These are phyloP conservation scores for Zaprionus tsacasi DNA, from an alignment of 1,140 invertebrate species.

Conservation along the genomic window DNA sequence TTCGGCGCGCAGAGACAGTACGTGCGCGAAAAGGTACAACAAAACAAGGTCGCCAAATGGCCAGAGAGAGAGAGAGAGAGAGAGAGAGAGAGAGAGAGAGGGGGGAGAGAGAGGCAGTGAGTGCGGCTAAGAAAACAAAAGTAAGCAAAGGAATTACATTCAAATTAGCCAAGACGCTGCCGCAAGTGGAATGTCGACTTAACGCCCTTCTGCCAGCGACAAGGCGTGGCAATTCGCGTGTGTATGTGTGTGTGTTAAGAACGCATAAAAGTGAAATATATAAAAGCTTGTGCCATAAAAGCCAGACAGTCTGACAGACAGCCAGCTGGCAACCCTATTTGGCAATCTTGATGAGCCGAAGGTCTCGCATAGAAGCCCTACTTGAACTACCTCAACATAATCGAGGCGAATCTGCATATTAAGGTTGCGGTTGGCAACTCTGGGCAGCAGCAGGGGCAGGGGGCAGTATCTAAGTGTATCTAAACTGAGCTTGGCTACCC, in stretches of 20 bases:
- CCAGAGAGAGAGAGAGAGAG: neutral
- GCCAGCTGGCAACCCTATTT: neutral
- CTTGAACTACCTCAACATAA: neutral
- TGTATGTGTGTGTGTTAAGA: conserved; percentile 23
- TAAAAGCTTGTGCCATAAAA: conserved; percentile 31
- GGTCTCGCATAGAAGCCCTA: neutral
- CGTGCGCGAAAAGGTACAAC: conserved; percentile 33
- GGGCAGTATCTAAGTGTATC: too few relatives aligned
- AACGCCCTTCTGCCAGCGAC: too few relatives aligned
- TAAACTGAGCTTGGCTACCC: too few relatives aligned
- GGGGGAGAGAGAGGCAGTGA: neutral
- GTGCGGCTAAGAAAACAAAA: conserved; percentile 4
- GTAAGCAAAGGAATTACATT: conserved; percentile 64
- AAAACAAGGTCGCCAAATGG: conserved; percentile 10
- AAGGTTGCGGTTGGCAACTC: neutral
- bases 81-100: neutral
- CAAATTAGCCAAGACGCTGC: conserved; percentile 57
- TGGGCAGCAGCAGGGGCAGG: too few relatives aligned
- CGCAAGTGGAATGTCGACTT: neutral
- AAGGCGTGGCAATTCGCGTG: conserved; percentile 17
- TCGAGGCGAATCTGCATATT: neutral
- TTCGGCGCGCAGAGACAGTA: conserved; percentile 42
- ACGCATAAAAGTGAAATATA: conserved; percentile 30
- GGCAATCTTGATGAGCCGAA: neutral
- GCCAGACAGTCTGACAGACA: conserved; percentile 18